A percentile compares a stretch with the other conserved stretches of the same genome.
Evolutionary conservation across 2,888 invertebrate species (phyloP).

Genomic region (Oligia strigilis): DNA sequence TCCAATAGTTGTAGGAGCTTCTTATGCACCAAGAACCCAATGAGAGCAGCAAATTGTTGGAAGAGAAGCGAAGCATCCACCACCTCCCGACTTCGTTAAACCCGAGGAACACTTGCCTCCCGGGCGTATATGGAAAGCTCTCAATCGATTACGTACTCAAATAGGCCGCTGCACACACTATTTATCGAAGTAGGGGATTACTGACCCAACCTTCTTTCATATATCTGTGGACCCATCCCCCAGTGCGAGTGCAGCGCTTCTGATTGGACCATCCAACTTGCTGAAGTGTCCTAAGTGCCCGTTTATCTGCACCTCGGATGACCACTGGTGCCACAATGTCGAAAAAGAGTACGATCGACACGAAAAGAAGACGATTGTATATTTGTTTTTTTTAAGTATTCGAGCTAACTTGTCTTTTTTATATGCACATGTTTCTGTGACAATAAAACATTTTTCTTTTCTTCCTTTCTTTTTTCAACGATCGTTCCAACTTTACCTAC

Average conservation of each 20-base stretch:
- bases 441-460: not conserved
- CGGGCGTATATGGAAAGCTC: too few relatives aligned
- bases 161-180: too few relatives aligned
- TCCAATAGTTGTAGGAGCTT: not conserved
- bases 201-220: too few relatives aligned
- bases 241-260: too few relatives aligned
- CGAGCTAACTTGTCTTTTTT: not conserved
- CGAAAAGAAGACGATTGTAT: not conserved
- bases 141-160: not conserved
- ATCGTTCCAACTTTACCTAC: slow-evolving; percentile 1
- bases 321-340: too few relatives aligned
- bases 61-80: too few relatives aligned
- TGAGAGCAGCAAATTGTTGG: not conserved
- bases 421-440: not conserved
- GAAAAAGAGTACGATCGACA: not conserved
- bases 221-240: too few relatives aligned
- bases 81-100: not conserved
- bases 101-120: not conserved
- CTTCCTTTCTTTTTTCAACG: not conserved
- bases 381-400: not conserved
- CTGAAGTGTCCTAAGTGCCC: too few relatives aligned
- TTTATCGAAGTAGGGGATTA: too few relatives aligned
- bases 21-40: not conserved
- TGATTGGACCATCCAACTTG: too few relatives aligned
- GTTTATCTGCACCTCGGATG: too few relatives aligned